These are phyloP conservation scores for Schlechtendalia chinensis DNA, from an alignment of 1,140 invertebrate genomes.

Conservation along the genomic window DNA sequence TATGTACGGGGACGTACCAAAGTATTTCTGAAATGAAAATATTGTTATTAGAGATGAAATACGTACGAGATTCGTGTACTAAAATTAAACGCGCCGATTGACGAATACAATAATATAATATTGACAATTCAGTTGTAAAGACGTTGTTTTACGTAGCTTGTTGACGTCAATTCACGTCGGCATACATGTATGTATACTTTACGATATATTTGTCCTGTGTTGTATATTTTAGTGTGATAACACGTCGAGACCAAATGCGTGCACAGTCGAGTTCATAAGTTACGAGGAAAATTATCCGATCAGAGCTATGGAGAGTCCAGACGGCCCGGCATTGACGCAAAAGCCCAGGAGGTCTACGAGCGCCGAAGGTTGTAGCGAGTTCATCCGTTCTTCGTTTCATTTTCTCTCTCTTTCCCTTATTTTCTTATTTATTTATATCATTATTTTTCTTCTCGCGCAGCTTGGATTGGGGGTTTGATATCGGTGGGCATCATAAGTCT, in stretches of 20 bases:
- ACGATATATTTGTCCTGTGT: not conserved
- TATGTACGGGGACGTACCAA: too few relatives aligned
- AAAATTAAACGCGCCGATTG: not conserved
- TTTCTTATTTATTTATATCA: not conserved
- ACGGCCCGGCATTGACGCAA: not conserved
- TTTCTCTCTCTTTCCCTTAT: too few relatives aligned
- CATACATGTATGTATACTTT: not conserved
- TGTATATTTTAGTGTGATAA: constrained; percentile 25
- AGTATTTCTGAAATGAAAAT: too few relatives aligned
- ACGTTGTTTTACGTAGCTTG: not conserved
- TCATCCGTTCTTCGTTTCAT: not conserved
- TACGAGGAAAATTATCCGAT: constrained; percentile 18
- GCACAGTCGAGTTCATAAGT: constrained; percentile 19
- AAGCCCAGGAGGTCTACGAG: not conserved
- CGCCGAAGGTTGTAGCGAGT: not conserved
- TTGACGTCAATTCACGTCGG: too few relatives aligned
- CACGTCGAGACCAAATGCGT: not conserved
- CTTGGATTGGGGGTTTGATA: constrained; percentile 64
- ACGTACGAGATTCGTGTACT: too few relatives aligned
- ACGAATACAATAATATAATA: not conserved
- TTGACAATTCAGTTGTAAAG: not conserved
- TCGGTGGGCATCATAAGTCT: constrained; percentile 66
- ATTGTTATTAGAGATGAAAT: too few relatives aligned
- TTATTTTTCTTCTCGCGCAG: constrained; percentile 54
- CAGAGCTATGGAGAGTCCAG: not conserved